Percentiles rank a stretch among this genome's conserved stretches.
These are phyloP conservation scores for Apotomis turbidana DNA, from an alignment of 2,888 invertebrate species.

Conservation along the genomic window DNA sequence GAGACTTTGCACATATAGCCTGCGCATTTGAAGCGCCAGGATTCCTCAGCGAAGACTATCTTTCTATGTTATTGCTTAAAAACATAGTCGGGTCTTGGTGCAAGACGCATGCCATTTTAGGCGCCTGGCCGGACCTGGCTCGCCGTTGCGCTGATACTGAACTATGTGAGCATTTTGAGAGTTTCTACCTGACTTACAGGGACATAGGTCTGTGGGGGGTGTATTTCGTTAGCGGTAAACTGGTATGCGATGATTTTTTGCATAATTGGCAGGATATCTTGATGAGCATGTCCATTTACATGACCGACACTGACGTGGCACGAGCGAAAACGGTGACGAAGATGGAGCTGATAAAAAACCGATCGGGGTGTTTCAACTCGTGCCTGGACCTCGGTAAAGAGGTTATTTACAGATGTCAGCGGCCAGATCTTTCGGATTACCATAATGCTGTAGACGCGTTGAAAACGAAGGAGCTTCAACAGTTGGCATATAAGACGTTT, in stretches of 20 bases:
- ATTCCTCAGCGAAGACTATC: slow-evolving; percentile 60
- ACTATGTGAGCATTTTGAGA: slow-evolving; percentile 68
- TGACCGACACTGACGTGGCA: slow-evolving; percentile 56
- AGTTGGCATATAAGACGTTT: slow-evolving; percentile 57
- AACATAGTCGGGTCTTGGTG: slow-evolving; percentile 72
- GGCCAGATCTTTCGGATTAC: slow-evolving; percentile 50
- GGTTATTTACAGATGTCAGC: slow-evolving; percentile 58
- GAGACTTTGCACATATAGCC: slow-evolving; percentile 71
- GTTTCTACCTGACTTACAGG: slow-evolving; percentile 72
- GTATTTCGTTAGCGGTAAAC: slow-evolving; percentile 64
- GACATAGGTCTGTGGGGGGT: slow-evolving; percentile 79
- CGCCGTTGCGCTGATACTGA: slow-evolving; percentile 56
- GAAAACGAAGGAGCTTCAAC: slow-evolving; percentile 44
- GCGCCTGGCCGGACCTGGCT: slow-evolving; percentile 60
- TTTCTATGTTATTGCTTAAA: slow-evolving; percentile 62
- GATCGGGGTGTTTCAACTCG: slow-evolving; percentile 57
- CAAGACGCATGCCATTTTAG: slow-evolving; percentile 58
- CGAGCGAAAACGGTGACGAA: slow-evolving; percentile 64
- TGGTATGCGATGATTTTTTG: slow-evolving; percentile 67
- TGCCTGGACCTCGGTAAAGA: slow-evolving; percentile 67
- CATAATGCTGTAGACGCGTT: slow-evolving; percentile 41
- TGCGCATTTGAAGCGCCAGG: slow-evolving; percentile 77
- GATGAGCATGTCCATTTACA: slow-evolving; percentile 66
- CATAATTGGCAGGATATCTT: slow-evolving; percentile 64
- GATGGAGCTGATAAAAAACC: slow-evolving; percentile 55